Evolutionary conservation across 2,797 vertebrate species (phyloP).

Genomic region (Brotula barbata): DNA sequence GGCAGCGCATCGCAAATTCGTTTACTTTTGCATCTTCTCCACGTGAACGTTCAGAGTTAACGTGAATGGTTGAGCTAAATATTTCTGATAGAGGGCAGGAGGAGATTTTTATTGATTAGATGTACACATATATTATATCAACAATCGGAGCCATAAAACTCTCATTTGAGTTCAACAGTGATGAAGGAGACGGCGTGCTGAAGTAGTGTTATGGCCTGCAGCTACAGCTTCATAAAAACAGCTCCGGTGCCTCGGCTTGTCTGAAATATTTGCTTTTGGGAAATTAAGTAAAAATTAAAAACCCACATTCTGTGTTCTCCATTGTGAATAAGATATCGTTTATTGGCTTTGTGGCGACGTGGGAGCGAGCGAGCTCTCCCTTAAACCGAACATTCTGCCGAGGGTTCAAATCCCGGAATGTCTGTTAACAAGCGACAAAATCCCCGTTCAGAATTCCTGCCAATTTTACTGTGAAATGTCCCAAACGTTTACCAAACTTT

Average conservation of each 20-base stretch:
- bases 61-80: no score
- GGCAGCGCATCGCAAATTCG: no score
- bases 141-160: not conserved
- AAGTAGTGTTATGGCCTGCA: not conserved
- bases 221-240: slow-evolving; percentile 2
- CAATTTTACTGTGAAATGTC: no score
- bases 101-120: no score
- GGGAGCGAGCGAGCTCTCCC: slow-evolving; percentile 1
- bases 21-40: no score
- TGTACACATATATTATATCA: no score
- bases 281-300: slow-evolving; percentile 39
- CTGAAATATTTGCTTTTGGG: slow-evolving; percentile 38
- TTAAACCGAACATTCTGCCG: slow-evolving; percentile 18
- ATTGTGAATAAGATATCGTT: slow-evolving; percentile 33
- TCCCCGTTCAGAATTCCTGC: no score
- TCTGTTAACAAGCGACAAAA: slow-evolving; percentile 13
- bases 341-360: slow-evolving; percentile 23
- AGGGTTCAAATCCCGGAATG: not conserved
- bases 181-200: slow-evolving; percentile 1
- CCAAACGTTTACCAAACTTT: no score
- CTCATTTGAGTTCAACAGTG: not conserved
- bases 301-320: slow-evolving; percentile 11
- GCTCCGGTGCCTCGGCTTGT: slow-evolving; percentile 1
- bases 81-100: no score
- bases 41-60: no score